phyloP scores from a whole-genome alignment of 2,113 vertebrate species.

The Clarias magur region DNA sequence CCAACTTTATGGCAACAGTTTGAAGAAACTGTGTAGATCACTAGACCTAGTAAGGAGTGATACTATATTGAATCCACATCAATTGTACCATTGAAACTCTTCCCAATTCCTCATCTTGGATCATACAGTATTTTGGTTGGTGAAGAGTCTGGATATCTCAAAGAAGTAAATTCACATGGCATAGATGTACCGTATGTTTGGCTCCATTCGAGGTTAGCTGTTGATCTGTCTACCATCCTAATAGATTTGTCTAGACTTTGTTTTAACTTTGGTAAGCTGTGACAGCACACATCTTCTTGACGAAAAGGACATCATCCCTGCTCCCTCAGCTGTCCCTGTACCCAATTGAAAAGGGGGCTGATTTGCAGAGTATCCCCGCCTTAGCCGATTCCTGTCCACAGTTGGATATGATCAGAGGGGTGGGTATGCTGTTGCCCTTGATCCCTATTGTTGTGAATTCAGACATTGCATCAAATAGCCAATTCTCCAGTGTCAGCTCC shows the following conservation, averaged over 20 bases:
- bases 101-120: neutral
- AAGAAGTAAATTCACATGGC: neutral
- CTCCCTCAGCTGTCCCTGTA: neutral
- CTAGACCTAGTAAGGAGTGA: neutral
- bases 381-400: neutral
- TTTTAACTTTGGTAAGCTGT: neutral
- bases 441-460: neutral
- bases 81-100: neutral
- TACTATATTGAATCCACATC: neutral
- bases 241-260: neutral
- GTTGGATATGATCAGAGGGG: neutral
- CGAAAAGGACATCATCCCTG: neutral
- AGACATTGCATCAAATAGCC: neutral
- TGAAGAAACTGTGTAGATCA: neutral
- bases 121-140: neutral
- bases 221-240: neutral
- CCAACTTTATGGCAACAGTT: neutral
- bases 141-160: neutral
- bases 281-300: neutral
- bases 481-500: constrained; percentile 16
- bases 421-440: neutral
- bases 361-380: neutral
- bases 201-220: neutral
- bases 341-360: neutral
- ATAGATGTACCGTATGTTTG: neutral